Percentiles rank a stretch among this genome's conserved stretches.
phyloP scores from a whole-genome alignment of 1,140 invertebrate species.

The Pseudomyrmex cubaensis region DNA sequence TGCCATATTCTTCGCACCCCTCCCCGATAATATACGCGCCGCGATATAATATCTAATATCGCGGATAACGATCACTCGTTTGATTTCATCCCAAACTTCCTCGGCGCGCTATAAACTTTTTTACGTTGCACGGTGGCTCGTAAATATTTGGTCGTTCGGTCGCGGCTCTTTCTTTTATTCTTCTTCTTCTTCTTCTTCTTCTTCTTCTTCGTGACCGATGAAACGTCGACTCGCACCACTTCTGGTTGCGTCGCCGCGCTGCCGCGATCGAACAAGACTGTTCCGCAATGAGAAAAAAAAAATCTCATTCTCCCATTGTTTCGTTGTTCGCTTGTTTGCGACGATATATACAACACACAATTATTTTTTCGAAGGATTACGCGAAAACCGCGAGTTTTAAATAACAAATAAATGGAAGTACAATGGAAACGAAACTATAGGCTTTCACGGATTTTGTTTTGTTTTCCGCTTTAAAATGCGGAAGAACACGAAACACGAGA shows the following conservation, averaged over 20 bases:
- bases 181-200: conserved; percentile 1
- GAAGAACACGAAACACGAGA: background rate
- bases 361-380: conserved; percentile 11
- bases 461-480: background rate
- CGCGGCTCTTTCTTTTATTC: conserved; percentile 6
- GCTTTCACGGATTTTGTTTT: background rate
- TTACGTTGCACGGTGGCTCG: background rate
- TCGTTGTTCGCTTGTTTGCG: conserved; percentile 5
- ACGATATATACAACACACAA: conserved; percentile 2
- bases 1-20: no score
- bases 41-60: conserved; percentile 21
- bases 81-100: conserved; percentile 31
- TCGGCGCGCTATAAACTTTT: conserved; percentile 36
- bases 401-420: conserved; percentile 7
- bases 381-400: background rate
- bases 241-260: background rate
- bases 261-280: conserved; percentile 10
- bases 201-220: background rate
- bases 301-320: background rate
- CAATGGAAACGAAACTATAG: background rate
- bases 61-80: background rate
- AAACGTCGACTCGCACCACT: conserved; percentile 12
- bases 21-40: background rate
- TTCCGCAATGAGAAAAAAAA: background rate
- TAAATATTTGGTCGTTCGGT: conserved; percentile 36